Percentiles rank a stretch among this genome's conserved stretches.
Conservation (phyloP, 2,113 vertebrate genomes). For the Indicator maculatus region DNA sequence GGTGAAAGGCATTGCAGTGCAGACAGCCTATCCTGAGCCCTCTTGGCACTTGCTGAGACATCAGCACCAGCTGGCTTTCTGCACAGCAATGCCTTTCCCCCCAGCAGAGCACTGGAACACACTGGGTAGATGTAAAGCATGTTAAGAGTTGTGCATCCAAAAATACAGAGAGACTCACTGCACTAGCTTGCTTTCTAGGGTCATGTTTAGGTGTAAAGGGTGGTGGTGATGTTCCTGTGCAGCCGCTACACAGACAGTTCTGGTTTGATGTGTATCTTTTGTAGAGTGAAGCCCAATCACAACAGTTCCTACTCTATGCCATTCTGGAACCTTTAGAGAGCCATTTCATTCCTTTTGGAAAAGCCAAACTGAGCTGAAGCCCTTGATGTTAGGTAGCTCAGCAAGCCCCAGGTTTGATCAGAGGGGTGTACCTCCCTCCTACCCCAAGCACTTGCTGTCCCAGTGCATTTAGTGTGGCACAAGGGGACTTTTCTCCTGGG, state of each 20-base stretch:
- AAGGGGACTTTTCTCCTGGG: neutral
- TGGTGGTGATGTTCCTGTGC: neutral
- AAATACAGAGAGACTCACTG: neutral
- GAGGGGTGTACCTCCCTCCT: neutral
- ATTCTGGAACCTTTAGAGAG: neutral
- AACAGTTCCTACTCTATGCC: neutral
- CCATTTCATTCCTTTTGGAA: neutral
- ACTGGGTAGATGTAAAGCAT: neutral
- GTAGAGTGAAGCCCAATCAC: neutral
- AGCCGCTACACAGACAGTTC: neutral
- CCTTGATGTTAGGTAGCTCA: neutral
- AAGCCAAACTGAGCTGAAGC: neutral
- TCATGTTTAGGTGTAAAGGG: neutral
- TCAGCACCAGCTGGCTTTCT: neutral
- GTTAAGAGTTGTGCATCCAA: neutral
- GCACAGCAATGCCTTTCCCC: neutral
- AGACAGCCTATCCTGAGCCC: neutral
- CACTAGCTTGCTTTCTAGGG: neutral
- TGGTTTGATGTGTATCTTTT: neutral
- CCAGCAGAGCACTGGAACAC: neutral
- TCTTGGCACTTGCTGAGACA: fast-evolving
- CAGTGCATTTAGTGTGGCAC: neutral
- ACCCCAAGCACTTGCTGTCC: neutral
- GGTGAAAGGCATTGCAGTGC: neutral
- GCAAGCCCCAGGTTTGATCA: fast-evolving